Conservation (phyloP, 2,888 invertebrate species). For the Nemoura dubitans region DNA sequence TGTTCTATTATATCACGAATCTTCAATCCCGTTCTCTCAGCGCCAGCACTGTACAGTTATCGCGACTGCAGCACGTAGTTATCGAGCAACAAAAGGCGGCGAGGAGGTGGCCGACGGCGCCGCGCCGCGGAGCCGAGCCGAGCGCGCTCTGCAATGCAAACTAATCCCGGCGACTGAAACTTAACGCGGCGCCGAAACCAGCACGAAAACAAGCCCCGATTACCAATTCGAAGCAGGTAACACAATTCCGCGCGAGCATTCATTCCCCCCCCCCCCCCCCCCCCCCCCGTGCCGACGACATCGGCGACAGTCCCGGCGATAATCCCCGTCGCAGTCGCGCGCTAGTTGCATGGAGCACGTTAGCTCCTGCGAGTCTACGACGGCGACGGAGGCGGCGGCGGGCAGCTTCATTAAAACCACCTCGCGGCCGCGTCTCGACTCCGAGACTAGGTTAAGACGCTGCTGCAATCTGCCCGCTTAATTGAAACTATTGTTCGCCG, state of each 20-base stretch:
- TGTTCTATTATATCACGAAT: not conserved
- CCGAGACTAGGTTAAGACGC: conserved; percentile 24
- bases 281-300: too few species aligned
- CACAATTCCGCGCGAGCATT: not conserved
- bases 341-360: not conserved
- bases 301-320: not conserved
- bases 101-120: not conserved
- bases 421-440: not conserved
- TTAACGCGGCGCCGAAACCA: not conserved
- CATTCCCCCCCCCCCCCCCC: too few species aligned
- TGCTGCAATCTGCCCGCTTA: not conserved
- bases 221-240: not conserved
- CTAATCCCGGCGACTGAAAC: not conserved
- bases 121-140: not conserved
- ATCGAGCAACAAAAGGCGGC: not conserved
- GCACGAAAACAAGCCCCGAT: not conserved
- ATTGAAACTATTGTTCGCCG: conserved; percentile 19
- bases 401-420: not conserved
- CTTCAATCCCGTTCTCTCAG: not conserved
- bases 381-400: not conserved
- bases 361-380: not conserved
- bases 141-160: not conserved
- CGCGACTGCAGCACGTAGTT: not conserved
- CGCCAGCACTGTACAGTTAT: not conserved
- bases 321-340: not conserved